Percentiles rank a stretch among this genome's conserved stretches.
These are phyloP conservation scores for Andrena minutula DNA, from an alignment of 2,888 invertebrate genomes.

Conservation along the genomic window DNA sequence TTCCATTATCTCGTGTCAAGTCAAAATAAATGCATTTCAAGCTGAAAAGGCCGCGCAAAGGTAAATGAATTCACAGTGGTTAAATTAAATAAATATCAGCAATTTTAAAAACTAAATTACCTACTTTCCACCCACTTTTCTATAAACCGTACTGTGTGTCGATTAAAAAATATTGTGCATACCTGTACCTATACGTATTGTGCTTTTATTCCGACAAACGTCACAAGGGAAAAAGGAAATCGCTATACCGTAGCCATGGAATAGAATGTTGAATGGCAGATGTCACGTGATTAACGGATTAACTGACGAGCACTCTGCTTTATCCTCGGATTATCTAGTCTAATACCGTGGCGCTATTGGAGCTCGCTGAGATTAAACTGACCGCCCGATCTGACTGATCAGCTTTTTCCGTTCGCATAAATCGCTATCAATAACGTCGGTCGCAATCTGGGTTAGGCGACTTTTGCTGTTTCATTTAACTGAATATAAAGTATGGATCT, in stretches of 20 bases:
- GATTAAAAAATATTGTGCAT: no score
- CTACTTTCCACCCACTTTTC: no score
- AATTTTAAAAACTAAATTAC: no score
- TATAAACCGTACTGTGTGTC: background rate
- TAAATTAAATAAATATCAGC: background rate
- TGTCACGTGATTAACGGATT: constrained; percentile 64
- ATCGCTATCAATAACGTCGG: constrained; percentile 44
- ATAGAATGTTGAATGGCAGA: constrained; percentile 54
- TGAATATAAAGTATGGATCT: constrained; percentile 25
- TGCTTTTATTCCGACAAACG: background rate
- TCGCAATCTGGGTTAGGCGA: constrained; percentile 44
- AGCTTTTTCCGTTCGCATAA: constrained; percentile 44
- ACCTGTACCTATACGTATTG: no score
- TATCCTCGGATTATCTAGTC: constrained; percentile 74
- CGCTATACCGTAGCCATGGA: constrained; percentile 9
- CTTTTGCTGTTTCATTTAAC: constrained; percentile 46
- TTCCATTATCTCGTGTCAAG: constrained; percentile 8
- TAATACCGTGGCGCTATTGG: constrained; percentile 67
- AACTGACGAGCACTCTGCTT: constrained; percentile 63
- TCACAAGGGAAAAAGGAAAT: background rate
- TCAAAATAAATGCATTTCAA: background rate
- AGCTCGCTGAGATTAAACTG: constrained; percentile 55
- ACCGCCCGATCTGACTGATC: constrained; percentile 48
- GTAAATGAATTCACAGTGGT: background rate
- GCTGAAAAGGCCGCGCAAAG: background rate